Base-by-base conservation (phyloP, 2,888 invertebrate genomes). In the Leptinotarsa tumamoca region DNA sequence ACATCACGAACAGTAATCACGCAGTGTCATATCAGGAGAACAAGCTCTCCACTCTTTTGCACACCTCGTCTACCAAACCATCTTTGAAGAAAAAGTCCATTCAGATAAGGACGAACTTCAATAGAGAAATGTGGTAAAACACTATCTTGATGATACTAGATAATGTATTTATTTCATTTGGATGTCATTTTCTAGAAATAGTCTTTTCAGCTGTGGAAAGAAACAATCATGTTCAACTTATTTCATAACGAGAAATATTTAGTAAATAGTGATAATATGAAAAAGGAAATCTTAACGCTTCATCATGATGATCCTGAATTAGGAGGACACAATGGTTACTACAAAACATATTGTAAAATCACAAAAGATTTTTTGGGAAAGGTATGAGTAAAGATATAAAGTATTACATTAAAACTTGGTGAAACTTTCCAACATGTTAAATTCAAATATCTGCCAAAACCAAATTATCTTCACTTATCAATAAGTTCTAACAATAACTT, bases 331-430 rank as follows among this genome's bases (percentile, higher is more conserved):
- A n/a, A 61, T 61, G 61, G 61, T 61, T 61, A 61, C 23, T 61
- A 61, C 13, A 61, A 61, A 61, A 61, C 61, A 4, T 61, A 61
- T 5, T 61, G 5, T 1, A n/a, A 61, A 61, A 17, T 61, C 1
- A 61, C 4, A 61, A 61, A 23, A 61, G 61, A 23, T 61, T 61
- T 61, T 61, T 23, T n/a, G 14, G 61, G 61, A 51, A 51, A 4
- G 51, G 51, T 15, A 51, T 51, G 23, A 61, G 61, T 14, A 23
- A 18, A 2, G 61, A 61, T 61, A 61, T 61, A 15, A 61, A 61
- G 14, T 61, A 61, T 61, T 61, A 61, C 18, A 21, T 61, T 61
- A 23, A 61, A 23, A 61, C 61, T 17, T 61, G 61, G 61, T 61
- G 21, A 61, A 23, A 61, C n/a, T 61, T 23, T 14, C 5, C 21